Base-by-base conservation (phyloP, 2,797 vertebrate species). In the Acanthurus leucopareius region DNA sequence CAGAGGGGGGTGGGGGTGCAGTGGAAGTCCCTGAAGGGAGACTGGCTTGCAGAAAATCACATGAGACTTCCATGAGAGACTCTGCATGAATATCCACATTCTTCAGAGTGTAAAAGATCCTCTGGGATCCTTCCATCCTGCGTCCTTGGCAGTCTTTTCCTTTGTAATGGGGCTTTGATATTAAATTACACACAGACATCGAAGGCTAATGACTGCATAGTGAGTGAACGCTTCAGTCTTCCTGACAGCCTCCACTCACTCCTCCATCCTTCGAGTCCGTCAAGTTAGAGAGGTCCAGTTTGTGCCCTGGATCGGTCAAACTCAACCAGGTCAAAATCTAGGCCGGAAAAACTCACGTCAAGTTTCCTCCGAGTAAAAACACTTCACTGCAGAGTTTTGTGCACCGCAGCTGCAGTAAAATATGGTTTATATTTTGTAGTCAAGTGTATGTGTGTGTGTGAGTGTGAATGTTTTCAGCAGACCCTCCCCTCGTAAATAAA, bases 321-420 rank as follows among this genome's bases (percentile, higher is more conserved):
- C 54, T 61, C 61, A 76, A 71, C 45, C 77, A 64, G 73, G 67
- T 75, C 66, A 64, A 19, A 80, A 80, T 80, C 62, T 73, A 69
- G 59, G 48, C 48, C 14, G 19, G 8, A 62, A 65, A 56, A 66
- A 42, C 58, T 54, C 28, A 1, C 7, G 0, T 54, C 11, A 19
- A 47, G 19, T 68, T 63, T 62, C 3, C 14, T 47, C 25, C 9
- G 7, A 77, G 44, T 20, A 56, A 42, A 73, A 5, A 38, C 40
- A 0, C 20, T 62, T 40, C 0, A 19, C 58, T 68, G 57, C 69
- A 69, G 64, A 60, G 64, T 22, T 51, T 19, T 0, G 0, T 44
- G 56, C 51, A 4, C 22, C 14, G 0, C 62, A 49, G 28, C 71
- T 45, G 69, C 59, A 49, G 54, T 10, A 19, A 20, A 38, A 51